A percentile compares a stretch with the other conserved stretches of the same genome.
These are phyloP conservation scores for Centropyge bicolor DNA, from an alignment of 2,797 vertebrate genomes.

Conservation along the genomic window DNA sequence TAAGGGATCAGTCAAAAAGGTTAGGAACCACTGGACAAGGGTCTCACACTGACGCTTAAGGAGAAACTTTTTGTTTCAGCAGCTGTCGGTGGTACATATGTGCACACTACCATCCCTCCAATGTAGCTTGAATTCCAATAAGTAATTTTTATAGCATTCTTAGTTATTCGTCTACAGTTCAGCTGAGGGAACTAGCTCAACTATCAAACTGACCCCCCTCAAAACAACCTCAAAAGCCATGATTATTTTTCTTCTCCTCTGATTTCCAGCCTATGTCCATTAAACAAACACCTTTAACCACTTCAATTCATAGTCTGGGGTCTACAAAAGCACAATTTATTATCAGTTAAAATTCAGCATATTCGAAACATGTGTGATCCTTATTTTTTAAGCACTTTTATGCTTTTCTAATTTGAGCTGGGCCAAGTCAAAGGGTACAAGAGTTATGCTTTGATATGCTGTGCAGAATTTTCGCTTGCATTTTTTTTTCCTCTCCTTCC, in stretches of 20 bases:
- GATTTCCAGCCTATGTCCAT: slow-evolving; percentile 53
- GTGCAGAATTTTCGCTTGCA: slow-evolving; percentile 42
- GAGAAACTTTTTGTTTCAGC: slow-evolving; percentile 1
- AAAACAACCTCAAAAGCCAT: slow-evolving; percentile 55
- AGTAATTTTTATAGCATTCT: slow-evolving; percentile 30
- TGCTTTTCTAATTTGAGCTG: slow-evolving; percentile 65
- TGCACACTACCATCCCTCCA: slow-evolving; percentile 16
- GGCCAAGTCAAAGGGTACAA: slow-evolving; percentile 51
- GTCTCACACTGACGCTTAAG: not conserved
- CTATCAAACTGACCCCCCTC: slow-evolving; percentile 35
- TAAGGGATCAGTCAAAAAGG: not conserved
- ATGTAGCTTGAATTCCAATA: slow-evolving; percentile 39
- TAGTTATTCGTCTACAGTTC: slow-evolving; percentile 37
- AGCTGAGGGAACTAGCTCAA: slow-evolving; percentile 56
- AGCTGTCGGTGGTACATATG: slow-evolving; percentile 1
- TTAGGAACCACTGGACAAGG: not conserved
- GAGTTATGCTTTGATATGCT: slow-evolving; percentile 71
- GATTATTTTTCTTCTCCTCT: slow-evolving; percentile 57
- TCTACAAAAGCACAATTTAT: slow-evolving; percentile 72
- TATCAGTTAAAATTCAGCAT: slow-evolving; percentile 76
- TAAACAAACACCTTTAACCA: slow-evolving; percentile 64
- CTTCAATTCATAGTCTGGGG: slow-evolving; percentile 48
- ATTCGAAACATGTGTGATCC: slow-evolving; percentile 79
- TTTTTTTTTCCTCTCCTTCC: slow-evolving; percentile 28
- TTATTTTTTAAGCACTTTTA: slow-evolving; percentile 63